A percentile compares a stretch with the other conserved stretches of the same genome.
Evolutionary conservation across 1,140 invertebrate genomes (phyloP).

Genomic region (Halesus radiatus): DNA sequence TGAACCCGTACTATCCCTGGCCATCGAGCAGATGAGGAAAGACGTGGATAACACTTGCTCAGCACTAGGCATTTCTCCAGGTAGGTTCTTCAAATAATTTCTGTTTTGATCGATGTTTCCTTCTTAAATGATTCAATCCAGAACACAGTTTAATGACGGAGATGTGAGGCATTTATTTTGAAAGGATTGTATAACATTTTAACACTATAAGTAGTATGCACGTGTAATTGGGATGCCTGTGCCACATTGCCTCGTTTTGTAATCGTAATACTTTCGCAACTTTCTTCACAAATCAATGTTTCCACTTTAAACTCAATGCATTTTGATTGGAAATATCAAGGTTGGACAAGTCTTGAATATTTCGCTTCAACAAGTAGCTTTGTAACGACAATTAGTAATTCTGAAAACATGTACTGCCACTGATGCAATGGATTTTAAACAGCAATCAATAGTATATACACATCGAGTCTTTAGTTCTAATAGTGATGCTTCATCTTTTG

Average conservation of each 20-base stretch:
- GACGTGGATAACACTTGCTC: slow-evolving; percentile 88
- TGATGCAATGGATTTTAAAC: no score
- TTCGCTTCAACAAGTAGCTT: not conserved
- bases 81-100: slow-evolving; percentile 69
- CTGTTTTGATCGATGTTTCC: no score
- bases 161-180: no score
- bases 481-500: no score
- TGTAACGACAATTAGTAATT: not conserved
- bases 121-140: no score
- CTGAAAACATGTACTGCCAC: no score
- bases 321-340: slow-evolving; percentile 11
- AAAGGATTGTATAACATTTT: no score
- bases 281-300: not conserved
- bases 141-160: no score
- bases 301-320: slow-evolving; percentile 1
- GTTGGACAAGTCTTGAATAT: slow-evolving; percentile 17
- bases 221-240: no score
- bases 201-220: no score
- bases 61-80: slow-evolving; percentile 87
- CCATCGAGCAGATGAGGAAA: slow-evolving; percentile 87
- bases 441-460: no score
- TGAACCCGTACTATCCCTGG: slow-evolving; percentile 86
- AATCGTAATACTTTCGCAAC: slow-evolving; percentile 12
- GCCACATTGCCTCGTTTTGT: not conserved
- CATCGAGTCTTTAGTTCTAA: no score